A percentile compares a stretch with the other conserved stretches of the same genome.
These are phyloP conservation scores for Octomys mimax DNA, from an alignment of 2,797 vertebrate species.

Conservation along the genomic window DNA sequence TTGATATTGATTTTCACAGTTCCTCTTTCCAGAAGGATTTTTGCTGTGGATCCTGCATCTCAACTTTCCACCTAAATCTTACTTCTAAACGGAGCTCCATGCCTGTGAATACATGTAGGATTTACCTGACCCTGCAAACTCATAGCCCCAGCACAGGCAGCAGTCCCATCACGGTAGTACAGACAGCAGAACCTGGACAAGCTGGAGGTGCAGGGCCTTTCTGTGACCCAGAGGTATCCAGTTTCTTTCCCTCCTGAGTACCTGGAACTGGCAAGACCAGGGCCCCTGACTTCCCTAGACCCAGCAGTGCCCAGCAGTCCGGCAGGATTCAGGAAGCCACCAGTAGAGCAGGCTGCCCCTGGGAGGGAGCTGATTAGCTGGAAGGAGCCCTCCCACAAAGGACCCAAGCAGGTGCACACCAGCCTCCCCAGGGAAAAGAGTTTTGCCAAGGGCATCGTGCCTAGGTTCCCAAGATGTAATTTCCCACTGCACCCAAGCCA, in stretches of 20 bases:
- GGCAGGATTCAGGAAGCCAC: background rate
- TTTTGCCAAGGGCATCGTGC: background rate
- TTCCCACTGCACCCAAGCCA: background rate
- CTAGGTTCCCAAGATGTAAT: background rate
- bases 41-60: background rate
- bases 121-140: background rate
- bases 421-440: background rate
- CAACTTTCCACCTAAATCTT: background rate
- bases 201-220: no score
- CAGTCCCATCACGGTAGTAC: no score
- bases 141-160: background rate
- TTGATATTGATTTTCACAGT: background rate
- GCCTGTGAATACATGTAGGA: no score
- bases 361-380: background rate
- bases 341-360: background rate
- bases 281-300: background rate
- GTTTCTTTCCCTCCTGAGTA: background rate
- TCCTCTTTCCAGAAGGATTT: background rate
- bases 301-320: background rate
- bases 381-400: background rate
- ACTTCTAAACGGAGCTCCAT: background rate
- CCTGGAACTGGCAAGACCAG: background rate
- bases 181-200: background rate
- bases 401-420: rapidly evolving
- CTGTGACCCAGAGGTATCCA: no score